These are phyloP conservation scores for Parus major DNA, from an alignment of 2,113 vertebrate species.

Conservation along the genomic window DNA sequence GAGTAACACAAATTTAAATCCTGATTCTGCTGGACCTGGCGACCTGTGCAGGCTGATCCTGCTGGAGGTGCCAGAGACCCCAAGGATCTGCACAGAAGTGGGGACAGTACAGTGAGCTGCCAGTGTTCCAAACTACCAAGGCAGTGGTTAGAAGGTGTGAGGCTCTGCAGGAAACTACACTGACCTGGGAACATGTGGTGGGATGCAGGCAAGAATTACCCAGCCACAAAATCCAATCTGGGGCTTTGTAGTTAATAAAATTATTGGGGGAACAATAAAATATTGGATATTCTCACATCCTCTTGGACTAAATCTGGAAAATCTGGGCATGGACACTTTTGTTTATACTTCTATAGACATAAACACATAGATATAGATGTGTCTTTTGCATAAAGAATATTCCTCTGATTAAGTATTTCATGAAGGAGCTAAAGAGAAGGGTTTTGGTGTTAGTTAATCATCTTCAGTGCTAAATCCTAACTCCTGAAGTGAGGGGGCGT, in stretches of 20 bases:
- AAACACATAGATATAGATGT: background rate
- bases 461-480: background rate
- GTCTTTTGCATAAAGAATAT: background rate
- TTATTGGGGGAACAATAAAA: background rate
- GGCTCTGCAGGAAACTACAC: background rate
- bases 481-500: background rate
- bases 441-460: background rate
- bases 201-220: background rate
- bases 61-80: background rate
- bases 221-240: background rate
- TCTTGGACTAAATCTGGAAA: background rate
- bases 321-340: background rate
- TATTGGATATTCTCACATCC: background rate
- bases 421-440: background rate
- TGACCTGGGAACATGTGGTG: background rate
- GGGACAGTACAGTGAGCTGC: background rate
- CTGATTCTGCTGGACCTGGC: background rate
- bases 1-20: background rate
- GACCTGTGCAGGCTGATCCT: background rate
- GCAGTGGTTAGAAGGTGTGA: background rate
- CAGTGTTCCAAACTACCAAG: background rate
- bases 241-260: background rate
- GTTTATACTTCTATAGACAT: background rate
- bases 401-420: background rate
- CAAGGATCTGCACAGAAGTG: accelerated